Conservation (phyloP, 2,797 vertebrate species). For the Tokudaia muenninki region DNA sequence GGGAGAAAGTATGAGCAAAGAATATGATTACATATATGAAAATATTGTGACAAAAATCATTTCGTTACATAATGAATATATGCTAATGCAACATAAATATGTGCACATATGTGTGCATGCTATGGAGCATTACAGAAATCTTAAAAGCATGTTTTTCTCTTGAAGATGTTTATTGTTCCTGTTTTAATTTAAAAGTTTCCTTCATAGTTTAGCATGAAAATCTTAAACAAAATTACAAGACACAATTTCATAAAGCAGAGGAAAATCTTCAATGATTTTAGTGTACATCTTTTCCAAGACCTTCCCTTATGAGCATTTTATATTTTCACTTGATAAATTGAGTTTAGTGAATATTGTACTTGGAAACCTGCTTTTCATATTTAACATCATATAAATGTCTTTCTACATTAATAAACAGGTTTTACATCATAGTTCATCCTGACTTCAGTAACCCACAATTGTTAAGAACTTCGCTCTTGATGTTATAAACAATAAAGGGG, state of each 20-base stretch:
- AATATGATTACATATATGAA: neutral
- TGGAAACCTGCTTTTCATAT: neutral
- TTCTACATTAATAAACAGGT: conserved; percentile 7
- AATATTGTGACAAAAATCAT: neutral
- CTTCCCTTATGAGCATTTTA: neutral
- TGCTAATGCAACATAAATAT: neutral
- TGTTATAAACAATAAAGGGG: conserved; percentile 28
- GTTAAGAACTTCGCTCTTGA: neutral
- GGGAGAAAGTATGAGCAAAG: neutral
- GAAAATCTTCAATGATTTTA: neutral
- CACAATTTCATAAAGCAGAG: neutral
- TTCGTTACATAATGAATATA: neutral
- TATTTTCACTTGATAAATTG: conserved; percentile 43
- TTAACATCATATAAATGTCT: neutral
- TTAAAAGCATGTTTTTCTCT: neutral
- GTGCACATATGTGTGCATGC: too few relatives aligned
- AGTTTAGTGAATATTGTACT: neutral
- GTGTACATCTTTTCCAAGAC: neutral
- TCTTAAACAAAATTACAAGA: neutral
- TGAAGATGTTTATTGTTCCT: neutral
- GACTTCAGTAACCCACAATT: conserved; percentile 14
- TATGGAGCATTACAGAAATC: neutral
- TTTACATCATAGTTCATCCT: neutral
- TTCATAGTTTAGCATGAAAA: conserved; percentile 5
- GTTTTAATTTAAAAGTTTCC: conserved; percentile 16